Conservation (phyloP, 2,888 invertebrate genomes). For the Scelioninae gen. 2 region DNA sequence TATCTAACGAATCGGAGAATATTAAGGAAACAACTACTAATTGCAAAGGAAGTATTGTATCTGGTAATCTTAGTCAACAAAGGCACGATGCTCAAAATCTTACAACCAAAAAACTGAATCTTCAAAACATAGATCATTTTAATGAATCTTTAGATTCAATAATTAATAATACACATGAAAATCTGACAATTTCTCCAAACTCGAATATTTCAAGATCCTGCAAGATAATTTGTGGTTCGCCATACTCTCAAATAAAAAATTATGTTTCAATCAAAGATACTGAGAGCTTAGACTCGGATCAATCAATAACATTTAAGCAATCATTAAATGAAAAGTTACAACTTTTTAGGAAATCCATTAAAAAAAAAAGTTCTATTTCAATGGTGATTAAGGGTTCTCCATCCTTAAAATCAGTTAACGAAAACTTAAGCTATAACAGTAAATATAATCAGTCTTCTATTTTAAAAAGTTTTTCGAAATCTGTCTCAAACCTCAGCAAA, state of each 20-base stretch:
- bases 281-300: neutral
- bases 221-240: too few relatives aligned
- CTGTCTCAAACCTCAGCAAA: slow-evolving; percentile 5
- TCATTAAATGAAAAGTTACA: neutral
- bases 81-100: too few relatives aligned
- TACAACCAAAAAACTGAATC: neutral
- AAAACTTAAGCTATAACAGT: neutral
- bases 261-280: neutral
- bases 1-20: too few relatives aligned
- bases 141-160: slow-evolving; percentile 7
- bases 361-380: neutral
- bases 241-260: neutral
- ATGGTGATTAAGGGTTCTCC: neutral
- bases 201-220: slow-evolving; percentile 2
- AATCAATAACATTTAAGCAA: neutral
- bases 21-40: too few relatives aligned
- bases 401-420: neutral
- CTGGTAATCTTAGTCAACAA: too few relatives aligned
- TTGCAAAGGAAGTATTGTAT: too few relatives aligned
- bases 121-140: neutral
- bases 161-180: slow-evolving; percentile 8
- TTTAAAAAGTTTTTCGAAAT: slow-evolving; percentile 4
- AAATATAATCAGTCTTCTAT: slow-evolving; percentile 13
- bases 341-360: neutral
- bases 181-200: slow-evolving; percentile 17